Evolutionary conservation across 2,888 invertebrate species (phyloP).

Genomic region (Orchesella flavescens): DNA sequence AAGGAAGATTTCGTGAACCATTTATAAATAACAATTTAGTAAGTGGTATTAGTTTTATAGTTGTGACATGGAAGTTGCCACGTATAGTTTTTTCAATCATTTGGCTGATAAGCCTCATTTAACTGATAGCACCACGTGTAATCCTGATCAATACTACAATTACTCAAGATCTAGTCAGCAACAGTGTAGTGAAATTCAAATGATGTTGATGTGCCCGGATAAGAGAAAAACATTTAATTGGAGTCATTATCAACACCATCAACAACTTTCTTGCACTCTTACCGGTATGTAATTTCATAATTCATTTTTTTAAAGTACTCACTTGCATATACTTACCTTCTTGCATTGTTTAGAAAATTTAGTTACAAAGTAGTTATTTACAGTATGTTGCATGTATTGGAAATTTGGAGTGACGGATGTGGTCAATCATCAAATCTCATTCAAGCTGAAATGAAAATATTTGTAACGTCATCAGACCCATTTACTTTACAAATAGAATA

Average conservation of each 20-base stretch:
- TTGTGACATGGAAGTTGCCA: constrained; percentile 53
- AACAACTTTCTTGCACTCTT: not conserved
- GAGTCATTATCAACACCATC: constrained; percentile 7
- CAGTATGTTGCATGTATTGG: no score
- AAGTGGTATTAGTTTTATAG: not conserved
- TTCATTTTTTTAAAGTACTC: no score
- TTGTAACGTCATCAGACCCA: no score
- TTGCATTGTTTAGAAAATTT: no score
- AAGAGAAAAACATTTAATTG: not conserved
- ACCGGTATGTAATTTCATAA: not conserved
- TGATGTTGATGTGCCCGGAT: constrained; percentile 19
- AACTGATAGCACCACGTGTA: constrained; percentile 20
- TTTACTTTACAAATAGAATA: no score
- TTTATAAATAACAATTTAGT: no score
- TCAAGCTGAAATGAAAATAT: no score
- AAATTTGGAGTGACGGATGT: no score
- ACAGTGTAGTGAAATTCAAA: constrained; percentile 8
- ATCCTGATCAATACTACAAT: constrained; percentile 7
- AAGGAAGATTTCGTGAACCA: no score
- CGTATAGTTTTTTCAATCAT: constrained; percentile 49
- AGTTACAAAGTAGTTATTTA: no score
- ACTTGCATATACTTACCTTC: no score
- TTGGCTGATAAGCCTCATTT: constrained; percentile 41
- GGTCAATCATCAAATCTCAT: no score
- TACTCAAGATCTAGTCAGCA: not conserved